A percentile compares a stretch with the other conserved stretches of the same genome.
phyloP scores from a whole-genome alignment of 2,797 vertebrate genomes.

The Melanotaenia parkinsoni region DNA sequence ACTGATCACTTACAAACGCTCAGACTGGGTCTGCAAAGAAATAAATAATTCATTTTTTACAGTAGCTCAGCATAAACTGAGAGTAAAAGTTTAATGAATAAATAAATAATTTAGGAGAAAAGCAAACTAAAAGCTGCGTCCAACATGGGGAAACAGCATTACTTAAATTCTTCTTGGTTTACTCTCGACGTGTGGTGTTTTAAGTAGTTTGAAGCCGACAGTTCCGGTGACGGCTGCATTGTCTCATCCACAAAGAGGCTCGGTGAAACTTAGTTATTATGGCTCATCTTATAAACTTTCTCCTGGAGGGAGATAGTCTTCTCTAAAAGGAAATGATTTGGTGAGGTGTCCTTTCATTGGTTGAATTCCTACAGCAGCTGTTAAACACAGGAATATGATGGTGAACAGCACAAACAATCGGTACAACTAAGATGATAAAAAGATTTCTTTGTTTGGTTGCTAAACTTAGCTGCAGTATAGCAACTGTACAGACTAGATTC shows the following conservation, averaged over 20 bases:
- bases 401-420: not conserved
- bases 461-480: no score
- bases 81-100: conserved; percentile 46
- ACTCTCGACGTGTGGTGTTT: conserved; percentile 1
- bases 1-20: conserved; percentile 1
- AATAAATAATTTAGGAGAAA: conserved; percentile 50
- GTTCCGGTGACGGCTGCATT: conserved; percentile 34
- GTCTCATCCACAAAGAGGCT: conserved; percentile 26
- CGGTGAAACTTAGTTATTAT: conserved; percentile 11
- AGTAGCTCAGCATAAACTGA: conserved; percentile 44
- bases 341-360: no score
- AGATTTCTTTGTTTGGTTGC: no score
- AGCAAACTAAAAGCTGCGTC: conserved; percentile 43
- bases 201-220: not conserved
- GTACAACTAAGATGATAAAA: no score
- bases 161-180: conserved; percentile 29
- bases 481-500: no score
- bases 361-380: not conserved
- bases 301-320: no score
- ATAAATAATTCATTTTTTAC: conserved; percentile 39
- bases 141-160: conserved; percentile 27
- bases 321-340: no score
- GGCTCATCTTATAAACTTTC: not conserved
- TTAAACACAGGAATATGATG: not conserved
- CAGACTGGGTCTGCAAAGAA: not conserved